Evolutionary conservation across 1,140 invertebrate genomes (phyloP), one percentile per base, ranked within the genome.

Genomic region (Ostrea denselamellosa): DNA sequence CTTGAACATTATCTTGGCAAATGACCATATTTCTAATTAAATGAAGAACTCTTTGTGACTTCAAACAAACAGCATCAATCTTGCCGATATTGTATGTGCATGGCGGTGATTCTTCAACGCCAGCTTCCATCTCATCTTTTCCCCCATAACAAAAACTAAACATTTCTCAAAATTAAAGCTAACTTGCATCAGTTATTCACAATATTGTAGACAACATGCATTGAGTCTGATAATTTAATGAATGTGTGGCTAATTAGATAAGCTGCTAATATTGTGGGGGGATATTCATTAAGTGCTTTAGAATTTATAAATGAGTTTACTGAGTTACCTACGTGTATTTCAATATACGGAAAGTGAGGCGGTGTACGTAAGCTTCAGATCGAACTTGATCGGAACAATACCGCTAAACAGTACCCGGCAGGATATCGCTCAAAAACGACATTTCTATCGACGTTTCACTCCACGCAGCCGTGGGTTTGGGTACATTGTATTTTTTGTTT

Each of bases 1-100:
- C 68, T 77, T 77, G 68, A 77, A 77, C 68, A 77, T 77, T 77
- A 77, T 77, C 68, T 77, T 77, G 68, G 68, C 68, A 77, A 77
- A 77, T 77, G 68, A 77, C 68, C 68, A 77, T 77, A 77, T 34
- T 77, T 77, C 68, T 77, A 77, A 77, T 77, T 77, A 77, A 77
- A 77, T 77, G 68, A 77, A 28, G 68, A 77, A 28, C 68, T 25
- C 68, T 44, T 77, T 77, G 9, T 77, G 22, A 77, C 68, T 77
- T 77, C 68, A 77, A 77, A 77, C 68, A 25, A 77, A 34, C 12
- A 77, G 22, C 68, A 77, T 77, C 28, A 77, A 77, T 77, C 28
- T 77, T 28, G 12, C 28, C 68, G 12, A 25, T 25, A 77, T 28
- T 34, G 28, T 25, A 28, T 34, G 28, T 17, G 28, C 68, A 77